Base-by-base conservation (phyloP, 2,113 vertebrate species). In the Ceratotherium simum region DNA sequence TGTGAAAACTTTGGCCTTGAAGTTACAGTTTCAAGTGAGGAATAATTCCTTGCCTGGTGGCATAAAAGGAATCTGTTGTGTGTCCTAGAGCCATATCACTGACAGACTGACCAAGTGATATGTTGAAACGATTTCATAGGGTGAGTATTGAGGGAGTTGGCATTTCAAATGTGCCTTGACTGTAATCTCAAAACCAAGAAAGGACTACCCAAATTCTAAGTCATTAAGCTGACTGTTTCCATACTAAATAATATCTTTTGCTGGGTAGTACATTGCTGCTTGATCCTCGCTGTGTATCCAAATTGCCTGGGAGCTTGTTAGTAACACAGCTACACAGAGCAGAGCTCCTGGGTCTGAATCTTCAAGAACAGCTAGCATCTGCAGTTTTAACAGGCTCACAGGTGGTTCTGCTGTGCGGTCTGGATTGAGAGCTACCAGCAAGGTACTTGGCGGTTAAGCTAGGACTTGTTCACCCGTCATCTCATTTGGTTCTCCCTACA, bases 1-100 rank as follows among this genome's bases (percentile, higher is more conserved):
- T 85, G 81, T 60, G 81, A 83, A 93, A 88, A 95, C 76, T 91
- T 94, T 64, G 83, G 79, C 96, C 89, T 97, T 94, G 82, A 97
- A 92, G 92, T 96, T 87, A n/a, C n/a, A 90, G 78, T 88, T 97
- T 85, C 89, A 95, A 87, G 39, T 80, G 91, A 65, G 70, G 93
- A 97, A 84, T 90, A 51, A 82, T 95, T 92, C 88, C 95, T 96
- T 91, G 36, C 89, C 81, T 76, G 7, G 33, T 83, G 82, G 67
- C 64, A 93, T 84, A 39, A 91, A 97, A 97, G 67, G 78, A 81
- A 60, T 58, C 64, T 81, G 94, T 67, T 96, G 72, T 97, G 79
- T 87, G 60, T 65, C 90, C 4, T n/a, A 54, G 58, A 93, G 79
- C 90, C 64, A 0, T 78, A 73, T 64, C 76, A 42, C 76, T 88